These are phyloP conservation scores for Diorhabda elongata DNA, from an alignment of 1,140 invertebrate genomes.

Conservation along the genomic window DNA sequence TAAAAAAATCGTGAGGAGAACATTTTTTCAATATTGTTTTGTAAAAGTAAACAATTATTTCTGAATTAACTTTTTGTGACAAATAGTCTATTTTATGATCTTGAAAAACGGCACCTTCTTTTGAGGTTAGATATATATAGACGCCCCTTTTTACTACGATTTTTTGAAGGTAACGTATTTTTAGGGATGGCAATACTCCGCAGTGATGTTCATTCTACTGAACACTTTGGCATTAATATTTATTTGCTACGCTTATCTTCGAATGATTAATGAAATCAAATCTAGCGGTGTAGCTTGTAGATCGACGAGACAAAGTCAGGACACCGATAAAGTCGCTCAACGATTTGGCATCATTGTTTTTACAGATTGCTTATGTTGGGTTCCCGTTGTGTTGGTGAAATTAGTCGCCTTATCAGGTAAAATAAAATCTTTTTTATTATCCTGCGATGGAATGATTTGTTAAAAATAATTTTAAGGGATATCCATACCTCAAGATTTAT, in stretches of 20 bases:
- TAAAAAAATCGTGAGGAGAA: no score
- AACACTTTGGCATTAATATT: conserved; percentile 58
- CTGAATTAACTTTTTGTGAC: no score
- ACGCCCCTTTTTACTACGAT: not conserved
- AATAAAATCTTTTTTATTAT: not conserved
- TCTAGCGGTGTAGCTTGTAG: conserved; percentile 53
- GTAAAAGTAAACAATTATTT: no score
- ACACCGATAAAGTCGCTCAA: conserved; percentile 51
- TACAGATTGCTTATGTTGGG: conserved; percentile 63
- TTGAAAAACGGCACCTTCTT: no score
- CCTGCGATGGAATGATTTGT: not conserved
- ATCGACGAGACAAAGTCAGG: conserved; percentile 54
- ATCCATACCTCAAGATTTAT: conserved; percentile 51
- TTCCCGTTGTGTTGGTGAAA: conserved; percentile 60
- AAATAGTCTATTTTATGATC: no score
- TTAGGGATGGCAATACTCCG: conserved; percentile 62
- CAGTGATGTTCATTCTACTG: conserved; percentile 54
- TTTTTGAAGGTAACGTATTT: not conserved
- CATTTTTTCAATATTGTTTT: no score
- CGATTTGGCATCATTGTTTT: conserved; percentile 56
- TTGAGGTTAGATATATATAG: not conserved
- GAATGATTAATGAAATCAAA: conserved; percentile 57
- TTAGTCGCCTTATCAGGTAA: conserved; percentile 55
- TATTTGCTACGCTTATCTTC: conserved; percentile 55
- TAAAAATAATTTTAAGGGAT: conserved; percentile 41